Evolutionary conservation across 2,797 vertebrate genomes (phyloP).

Genomic region (Pseudomugil tenellus): DNA sequence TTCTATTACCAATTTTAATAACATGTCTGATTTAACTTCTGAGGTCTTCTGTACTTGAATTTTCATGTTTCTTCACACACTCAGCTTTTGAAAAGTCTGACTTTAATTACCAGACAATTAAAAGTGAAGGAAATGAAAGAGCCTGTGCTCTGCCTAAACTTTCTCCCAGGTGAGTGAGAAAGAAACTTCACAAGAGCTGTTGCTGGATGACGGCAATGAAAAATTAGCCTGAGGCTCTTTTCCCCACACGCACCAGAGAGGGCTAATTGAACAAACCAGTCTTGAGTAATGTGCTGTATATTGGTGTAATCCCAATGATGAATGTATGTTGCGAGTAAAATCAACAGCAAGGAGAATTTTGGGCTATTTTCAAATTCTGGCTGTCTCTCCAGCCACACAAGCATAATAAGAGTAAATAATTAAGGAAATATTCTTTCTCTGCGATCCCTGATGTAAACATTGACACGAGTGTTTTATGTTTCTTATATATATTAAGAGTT

Average conservation of each 20-base stretch:
- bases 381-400: conserved; percentile 48
- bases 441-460: conserved; percentile 18
- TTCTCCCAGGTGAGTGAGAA: conserved; percentile 73
- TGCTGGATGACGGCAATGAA: conserved; percentile 68
- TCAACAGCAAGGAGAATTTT: conserved; percentile 73
- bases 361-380: conserved; percentile 59
- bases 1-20: conserved; percentile 54
- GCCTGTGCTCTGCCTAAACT: conserved; percentile 56
- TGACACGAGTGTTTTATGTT: conserved; percentile 1
- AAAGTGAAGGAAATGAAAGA: conserved; percentile 76
- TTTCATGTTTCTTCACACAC: conserved; percentile 29
- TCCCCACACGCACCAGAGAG: conserved; percentile 63
- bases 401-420: conserved; percentile 47
- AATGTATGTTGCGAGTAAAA: conserved; percentile 77
- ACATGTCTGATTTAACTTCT: conserved; percentile 34
- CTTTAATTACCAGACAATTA: conserved; percentile 78
- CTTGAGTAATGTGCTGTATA: conserved; percentile 74
- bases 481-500: conserved; percentile 13
- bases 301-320: conserved; percentile 76
- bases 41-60: conserved; percentile 26
- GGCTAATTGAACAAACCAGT: conserved; percentile 78
- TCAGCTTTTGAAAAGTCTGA: conserved; percentile 50
- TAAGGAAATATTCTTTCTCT: conserved; percentile 31
- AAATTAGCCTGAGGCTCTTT: conserved; percentile 70
- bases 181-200: conserved; percentile 67